Conservation (phyloP, 2,797 vertebrate genomes). For the Alosa sapidissima region DNA sequence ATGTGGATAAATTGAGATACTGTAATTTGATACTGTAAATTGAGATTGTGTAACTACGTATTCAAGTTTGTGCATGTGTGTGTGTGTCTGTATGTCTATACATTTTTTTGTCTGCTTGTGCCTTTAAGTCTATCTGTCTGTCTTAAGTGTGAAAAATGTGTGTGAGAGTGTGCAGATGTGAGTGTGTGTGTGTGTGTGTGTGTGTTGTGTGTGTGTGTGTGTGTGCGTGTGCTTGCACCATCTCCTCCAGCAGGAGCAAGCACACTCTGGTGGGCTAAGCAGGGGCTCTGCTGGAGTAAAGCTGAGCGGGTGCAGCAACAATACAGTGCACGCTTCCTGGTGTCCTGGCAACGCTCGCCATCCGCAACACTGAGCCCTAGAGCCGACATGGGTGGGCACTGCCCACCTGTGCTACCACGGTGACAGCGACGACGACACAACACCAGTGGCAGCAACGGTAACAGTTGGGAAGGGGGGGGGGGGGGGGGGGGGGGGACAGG, state of each 20-base stretch:
- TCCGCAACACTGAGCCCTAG: slow-evolving; percentile 26
- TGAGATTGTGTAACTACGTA: neutral
- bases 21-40: too few species aligned
- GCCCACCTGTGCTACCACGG: slow-evolving; percentile 44
- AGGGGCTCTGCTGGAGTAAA: slow-evolving; percentile 32
- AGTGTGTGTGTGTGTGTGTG: neutral
- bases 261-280: neutral
- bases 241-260: neutral
- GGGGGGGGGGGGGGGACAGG: neutral
- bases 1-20: neutral
- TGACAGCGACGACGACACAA: neutral
- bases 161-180: too few species aligned
- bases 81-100: neutral
- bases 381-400: slow-evolving; percentile 34
- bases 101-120: too few species aligned
- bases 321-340: slow-evolving; percentile 46
- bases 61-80: neutral
- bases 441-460: neutral
- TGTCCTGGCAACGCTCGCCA: slow-evolving; percentile 30
- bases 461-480: neutral
- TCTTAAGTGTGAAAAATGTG: too few species aligned
- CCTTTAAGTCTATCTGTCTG: too few species aligned
- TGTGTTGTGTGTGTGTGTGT: neutral
- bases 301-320: slow-evolving; percentile 51
- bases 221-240: neutral